phyloP scores from a whole-genome alignment of 2,113 vertebrate species.

The Peromyscus leucopus region DNA sequence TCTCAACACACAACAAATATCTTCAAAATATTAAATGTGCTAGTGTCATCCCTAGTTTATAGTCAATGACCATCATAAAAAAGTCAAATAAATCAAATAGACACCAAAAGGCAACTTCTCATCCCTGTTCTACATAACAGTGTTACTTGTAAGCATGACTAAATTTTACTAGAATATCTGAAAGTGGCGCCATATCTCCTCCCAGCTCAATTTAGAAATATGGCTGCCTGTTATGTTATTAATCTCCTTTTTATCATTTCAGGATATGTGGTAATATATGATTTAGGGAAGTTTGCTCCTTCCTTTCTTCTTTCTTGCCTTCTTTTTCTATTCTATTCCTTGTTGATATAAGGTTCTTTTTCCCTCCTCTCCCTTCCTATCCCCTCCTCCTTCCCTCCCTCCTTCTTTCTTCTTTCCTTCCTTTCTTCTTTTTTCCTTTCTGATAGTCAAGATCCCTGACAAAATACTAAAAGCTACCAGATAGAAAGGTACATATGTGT shows the following conservation, averaged over 20 bases:
- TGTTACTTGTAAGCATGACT: not conserved
- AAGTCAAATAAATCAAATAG: not conserved
- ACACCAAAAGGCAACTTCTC: not conserved
- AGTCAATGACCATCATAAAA: conserved; percentile 37
- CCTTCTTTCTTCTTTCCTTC: not conserved
- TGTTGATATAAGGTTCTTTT: too few relatives aligned
- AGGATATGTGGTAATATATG: not conserved
- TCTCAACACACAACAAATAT: not conserved
- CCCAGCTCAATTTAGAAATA: conserved; percentile 6
- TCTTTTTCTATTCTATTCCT: too few relatives aligned
- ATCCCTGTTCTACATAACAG: not conserved
- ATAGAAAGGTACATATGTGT: not conserved
- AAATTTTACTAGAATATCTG: conserved; percentile 15
- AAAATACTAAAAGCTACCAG: conserved; percentile 4
- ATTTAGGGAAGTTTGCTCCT: not conserved
- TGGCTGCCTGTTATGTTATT: not conserved
- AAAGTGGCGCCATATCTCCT: not conserved
- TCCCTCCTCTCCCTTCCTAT: rapidly evolving
- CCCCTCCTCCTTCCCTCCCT: too few relatives aligned
- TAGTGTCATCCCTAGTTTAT: not conserved
- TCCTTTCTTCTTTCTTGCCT: rapidly evolving
- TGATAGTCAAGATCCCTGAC: not conserved
- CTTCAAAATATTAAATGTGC: not conserved
- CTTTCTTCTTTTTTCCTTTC: not conserved
- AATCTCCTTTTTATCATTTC: not conserved